A percentile compares a stretch with the other conserved stretches of the same genome.
Conservation (phyloP, 2,888 invertebrate genomes). For the Tachina fera region DNA sequence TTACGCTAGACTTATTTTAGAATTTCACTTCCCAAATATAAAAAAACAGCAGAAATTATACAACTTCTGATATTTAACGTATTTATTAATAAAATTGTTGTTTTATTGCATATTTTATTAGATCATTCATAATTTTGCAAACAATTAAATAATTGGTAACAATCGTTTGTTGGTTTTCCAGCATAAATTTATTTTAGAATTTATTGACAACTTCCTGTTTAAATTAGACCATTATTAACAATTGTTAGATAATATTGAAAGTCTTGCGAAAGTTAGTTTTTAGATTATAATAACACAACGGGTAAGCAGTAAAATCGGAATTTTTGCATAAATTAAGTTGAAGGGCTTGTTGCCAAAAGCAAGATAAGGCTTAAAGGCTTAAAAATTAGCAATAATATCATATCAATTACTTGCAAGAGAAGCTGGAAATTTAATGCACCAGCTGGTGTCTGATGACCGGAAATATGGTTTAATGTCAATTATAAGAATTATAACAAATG, state of each 20-base stretch:
- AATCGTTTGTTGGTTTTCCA: neutral
- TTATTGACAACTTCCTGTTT: slow-evolving; percentile 21
- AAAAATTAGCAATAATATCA: no score
- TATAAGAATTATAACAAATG: no score
- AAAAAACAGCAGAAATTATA: neutral
- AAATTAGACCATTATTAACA: neutral
- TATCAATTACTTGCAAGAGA: no score
- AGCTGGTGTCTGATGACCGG: no score
- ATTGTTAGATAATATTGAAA: neutral
- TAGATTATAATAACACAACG: neutral
- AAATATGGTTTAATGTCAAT: no score
- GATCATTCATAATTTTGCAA: slow-evolving; percentile 19
- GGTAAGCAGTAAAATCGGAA: no score
- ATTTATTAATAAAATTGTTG: slow-evolving; percentile 5
- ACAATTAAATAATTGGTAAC: slow-evolving; percentile 30
- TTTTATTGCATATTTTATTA: slow-evolving; percentile 10
- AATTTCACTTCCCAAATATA: neutral
- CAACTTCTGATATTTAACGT: neutral
- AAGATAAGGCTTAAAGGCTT: no score
- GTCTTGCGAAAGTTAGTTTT: neutral
- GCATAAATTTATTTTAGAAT: slow-evolving; percentile 6
- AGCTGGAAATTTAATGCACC: no score
- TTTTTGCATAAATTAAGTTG: no score
- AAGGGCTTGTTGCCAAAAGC: no score
- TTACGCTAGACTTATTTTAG: slow-evolving; percentile 44